Conservation (phyloP, 2,797 vertebrate species). For the Anguilla anguilla region DNA sequence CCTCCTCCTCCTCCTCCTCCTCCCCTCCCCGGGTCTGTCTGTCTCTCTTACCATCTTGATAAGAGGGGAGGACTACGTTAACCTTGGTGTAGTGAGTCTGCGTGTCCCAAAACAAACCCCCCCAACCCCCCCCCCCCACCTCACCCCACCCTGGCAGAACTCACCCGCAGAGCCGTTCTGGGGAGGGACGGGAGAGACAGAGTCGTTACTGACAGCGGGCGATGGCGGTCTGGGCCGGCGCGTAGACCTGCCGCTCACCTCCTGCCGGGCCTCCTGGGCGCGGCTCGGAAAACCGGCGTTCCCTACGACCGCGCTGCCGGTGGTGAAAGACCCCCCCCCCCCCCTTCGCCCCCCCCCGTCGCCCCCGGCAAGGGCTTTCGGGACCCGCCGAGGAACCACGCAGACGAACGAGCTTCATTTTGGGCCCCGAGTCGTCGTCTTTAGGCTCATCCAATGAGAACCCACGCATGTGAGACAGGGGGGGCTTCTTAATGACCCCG, state of each 20-base stretch:
- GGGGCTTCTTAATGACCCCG: background rate
- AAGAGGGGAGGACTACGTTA: constrained; percentile 72
- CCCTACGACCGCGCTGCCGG: no score
- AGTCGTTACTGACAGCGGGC: background rate
- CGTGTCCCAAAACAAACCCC: constrained; percentile 48
- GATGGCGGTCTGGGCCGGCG: background rate
- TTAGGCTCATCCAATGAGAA: background rate
- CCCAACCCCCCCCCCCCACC: constrained; percentile 41
- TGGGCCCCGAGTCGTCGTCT: no score
- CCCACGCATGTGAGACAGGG: background rate
- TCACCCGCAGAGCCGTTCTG: constrained; percentile 52
- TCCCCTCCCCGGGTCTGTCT: constrained; percentile 68
- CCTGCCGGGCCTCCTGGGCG: background rate
- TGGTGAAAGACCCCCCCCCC: no score
- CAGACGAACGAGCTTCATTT: background rate
- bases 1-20: no score
- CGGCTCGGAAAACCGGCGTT: background rate
- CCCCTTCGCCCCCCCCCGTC: no score
- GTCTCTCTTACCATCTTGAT: constrained; percentile 73
- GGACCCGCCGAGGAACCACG: background rate
- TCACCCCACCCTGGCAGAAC: background rate
- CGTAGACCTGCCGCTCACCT: background rate
- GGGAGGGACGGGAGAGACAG: background rate
- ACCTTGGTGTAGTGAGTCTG: constrained; percentile 60
- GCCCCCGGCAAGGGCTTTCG: no score